phyloP scores from a whole-genome alignment of 1,140 invertebrate genomes.

The Apis cerana region DNA sequence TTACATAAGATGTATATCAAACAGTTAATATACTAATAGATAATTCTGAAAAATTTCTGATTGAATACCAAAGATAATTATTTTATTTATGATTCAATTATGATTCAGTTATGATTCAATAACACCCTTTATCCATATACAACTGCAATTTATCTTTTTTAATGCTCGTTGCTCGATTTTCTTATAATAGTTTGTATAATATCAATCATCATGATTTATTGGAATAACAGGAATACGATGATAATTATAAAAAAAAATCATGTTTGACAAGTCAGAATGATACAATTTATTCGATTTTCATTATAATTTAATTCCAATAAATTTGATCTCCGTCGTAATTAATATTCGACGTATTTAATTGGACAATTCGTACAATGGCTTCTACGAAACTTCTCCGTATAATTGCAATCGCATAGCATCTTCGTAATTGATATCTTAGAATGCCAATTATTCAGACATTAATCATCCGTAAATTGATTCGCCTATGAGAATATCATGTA shows the following conservation, averaged over 20 bases:
- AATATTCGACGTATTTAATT: neutral
- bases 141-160: constrained; percentile 7
- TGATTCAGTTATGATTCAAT: constrained; percentile 32
- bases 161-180: neutral
- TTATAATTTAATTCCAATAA: neutral
- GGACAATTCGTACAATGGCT: neutral
- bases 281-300: neutral
- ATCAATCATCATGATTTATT: neutral
- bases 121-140: constrained; percentile 8
- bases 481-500: neutral
- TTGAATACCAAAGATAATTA: constrained; percentile 7
- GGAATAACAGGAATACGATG: too few species aligned
- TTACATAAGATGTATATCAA: neutral
- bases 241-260: too few species aligned
- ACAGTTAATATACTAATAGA: neutral
- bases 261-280: neutral
- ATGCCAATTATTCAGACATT: neutral
- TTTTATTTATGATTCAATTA: constrained; percentile 36
- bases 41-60: neutral
- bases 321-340: neutral
- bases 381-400: neutral
- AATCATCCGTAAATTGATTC: constrained; percentile 10
- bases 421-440: neutral
- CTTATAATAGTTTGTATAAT: too few species aligned
- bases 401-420: neutral